Evolutionary conservation across 2,888 invertebrate species (phyloP).

Genomic region (Oligia strigilis): DNA sequence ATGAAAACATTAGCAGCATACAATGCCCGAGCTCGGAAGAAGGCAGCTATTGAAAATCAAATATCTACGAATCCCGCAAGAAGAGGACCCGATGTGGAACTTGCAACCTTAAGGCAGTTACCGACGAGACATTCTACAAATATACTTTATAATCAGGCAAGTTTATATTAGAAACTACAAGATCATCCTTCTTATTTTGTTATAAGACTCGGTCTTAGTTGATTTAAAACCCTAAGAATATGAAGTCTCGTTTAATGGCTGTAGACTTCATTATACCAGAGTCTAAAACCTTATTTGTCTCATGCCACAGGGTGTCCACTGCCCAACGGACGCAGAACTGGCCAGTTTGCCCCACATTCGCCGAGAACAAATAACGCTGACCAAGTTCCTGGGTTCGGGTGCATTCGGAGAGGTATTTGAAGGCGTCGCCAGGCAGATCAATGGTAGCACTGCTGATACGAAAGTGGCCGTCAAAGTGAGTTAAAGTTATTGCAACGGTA

Average conservation of each 20-base stretch:
- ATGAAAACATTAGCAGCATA: constrained; percentile 86
- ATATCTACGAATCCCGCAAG: constrained; percentile 82
- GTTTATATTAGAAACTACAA: constrained; percentile 49
- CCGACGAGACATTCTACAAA: constrained; percentile 96
- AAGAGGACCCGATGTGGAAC: constrained; percentile 94
- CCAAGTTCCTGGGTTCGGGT: constrained; percentile 97
- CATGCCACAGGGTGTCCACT: constrained; percentile 78
- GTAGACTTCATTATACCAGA: neutral
- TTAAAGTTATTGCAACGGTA: constrained; percentile 10
- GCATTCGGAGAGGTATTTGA: constrained; percentile 99
- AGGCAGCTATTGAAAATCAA: constrained; percentile 90
- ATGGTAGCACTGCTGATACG: constrained; percentile 90
- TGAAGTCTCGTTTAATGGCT: neutral
- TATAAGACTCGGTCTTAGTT: neutral
- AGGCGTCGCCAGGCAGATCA: constrained; percentile 94
- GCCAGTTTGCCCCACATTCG: constrained; percentile 96
- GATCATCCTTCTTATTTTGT: neutral
- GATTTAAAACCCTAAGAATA: neutral
- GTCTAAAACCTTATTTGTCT: neutral
- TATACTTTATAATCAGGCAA: constrained; percentile 93
- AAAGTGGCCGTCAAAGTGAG: constrained; percentile 97
- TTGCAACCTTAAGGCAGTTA: constrained; percentile 96
- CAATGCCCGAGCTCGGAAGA: constrained; percentile 92
- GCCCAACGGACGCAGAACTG: constrained; percentile 94
- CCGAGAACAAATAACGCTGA: constrained; percentile 95